Evolutionary conservation across 2,888 invertebrate genomes (phyloP).

Genomic region (Amaurobius ferox): DNA sequence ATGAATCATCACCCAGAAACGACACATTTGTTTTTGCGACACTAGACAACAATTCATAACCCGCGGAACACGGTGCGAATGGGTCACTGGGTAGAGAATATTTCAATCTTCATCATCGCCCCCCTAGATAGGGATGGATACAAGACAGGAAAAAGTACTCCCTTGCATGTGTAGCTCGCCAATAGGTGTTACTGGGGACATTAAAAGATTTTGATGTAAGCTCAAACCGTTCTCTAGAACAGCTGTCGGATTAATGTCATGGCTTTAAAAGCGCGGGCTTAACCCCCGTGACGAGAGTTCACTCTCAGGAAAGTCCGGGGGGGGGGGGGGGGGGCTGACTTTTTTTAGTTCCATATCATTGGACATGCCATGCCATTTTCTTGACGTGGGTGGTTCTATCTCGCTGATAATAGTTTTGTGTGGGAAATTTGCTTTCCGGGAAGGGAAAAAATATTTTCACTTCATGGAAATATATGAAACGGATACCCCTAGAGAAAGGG

Average conservation of each 20-base stretch:
- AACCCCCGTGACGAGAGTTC: conserved; percentile 43
- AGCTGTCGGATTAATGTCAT: conserved; percentile 66
- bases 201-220: conserved; percentile 43
- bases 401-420: too few relatives aligned
- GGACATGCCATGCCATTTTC: too few relatives aligned
- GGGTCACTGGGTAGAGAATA: neutral
- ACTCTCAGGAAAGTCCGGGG: neutral
- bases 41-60: neutral
- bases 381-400: too few relatives aligned
- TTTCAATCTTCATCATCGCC: too few relatives aligned
- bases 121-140: neutral
- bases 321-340: neutral
- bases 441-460: too few relatives aligned
- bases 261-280: conserved; percentile 44
- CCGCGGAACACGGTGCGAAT: neutral
- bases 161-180: neutral
- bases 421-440: too few relatives aligned
- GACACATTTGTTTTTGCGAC: neutral
- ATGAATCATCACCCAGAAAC: neutral
- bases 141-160: neutral
- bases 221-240: conserved; percentile 16
- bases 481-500: too few relatives aligned
- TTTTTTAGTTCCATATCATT: neutral
- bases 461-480: too few relatives aligned
- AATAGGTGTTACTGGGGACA: conserved; percentile 12